phyloP scores from a whole-genome alignment of 1,140 invertebrate species.

The Ceratosolen solmsi region DNA sequence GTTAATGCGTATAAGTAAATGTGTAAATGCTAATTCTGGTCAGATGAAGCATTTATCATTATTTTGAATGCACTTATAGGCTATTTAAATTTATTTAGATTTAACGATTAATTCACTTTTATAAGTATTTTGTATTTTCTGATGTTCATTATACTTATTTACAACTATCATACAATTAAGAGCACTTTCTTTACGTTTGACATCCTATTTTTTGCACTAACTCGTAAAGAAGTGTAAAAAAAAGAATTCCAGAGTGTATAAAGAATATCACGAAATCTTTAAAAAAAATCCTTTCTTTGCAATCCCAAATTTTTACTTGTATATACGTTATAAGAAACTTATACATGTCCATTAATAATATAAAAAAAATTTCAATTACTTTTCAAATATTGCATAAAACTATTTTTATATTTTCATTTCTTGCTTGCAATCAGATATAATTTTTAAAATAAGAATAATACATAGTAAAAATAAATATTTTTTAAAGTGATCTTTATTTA shows the following conservation, averaged over 20 bases:
- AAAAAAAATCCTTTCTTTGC: neutral
- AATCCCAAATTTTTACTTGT: neutral
- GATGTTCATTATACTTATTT: neutral
- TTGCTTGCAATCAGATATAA: too few species aligned
- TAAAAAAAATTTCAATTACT: too few species aligned
- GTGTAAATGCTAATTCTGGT: slow-evolving; percentile 3
- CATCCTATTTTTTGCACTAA: neutral
- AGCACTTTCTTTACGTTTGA: neutral
- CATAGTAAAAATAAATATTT: neutral
- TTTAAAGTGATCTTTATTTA: too few species aligned
- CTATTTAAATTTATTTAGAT: neutral
- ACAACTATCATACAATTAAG: neutral
- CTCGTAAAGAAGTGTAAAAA: neutral
- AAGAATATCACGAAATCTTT: neutral
- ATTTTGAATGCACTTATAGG: neutral
- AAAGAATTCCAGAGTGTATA: too few species aligned
- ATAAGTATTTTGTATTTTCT: neutral
- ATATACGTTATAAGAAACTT: neutral
- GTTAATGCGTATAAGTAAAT: neutral
- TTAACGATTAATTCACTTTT: slow-evolving; percentile 5
- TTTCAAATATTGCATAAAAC: too few species aligned
- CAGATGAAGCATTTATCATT: slow-evolving; percentile 2
- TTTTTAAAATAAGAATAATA: neutral
- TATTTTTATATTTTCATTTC: too few species aligned
- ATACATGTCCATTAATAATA: too few species aligned